A percentile compares a stretch with the other conserved stretches of the same genome.
Evolutionary conservation across 1,140 invertebrate genomes (phyloP).

Genomic region (Drosophila cardini): DNA sequence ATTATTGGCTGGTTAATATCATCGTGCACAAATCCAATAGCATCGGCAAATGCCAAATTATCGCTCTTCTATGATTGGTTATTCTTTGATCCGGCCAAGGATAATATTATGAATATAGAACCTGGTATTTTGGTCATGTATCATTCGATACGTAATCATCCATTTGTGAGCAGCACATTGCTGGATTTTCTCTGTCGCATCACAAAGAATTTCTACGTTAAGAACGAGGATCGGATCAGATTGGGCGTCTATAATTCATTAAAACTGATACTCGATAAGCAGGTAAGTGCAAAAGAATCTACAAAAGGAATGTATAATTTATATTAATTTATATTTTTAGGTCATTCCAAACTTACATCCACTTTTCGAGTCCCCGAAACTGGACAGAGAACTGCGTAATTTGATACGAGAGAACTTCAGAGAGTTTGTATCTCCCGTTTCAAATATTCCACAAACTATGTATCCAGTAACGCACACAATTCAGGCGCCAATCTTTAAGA

Average conservation of each 20-base stretch:
- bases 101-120: conserved; percentile 99
- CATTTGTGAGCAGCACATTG: conserved; percentile 96
- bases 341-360: conserved; percentile 93
- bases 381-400: conserved; percentile 94
- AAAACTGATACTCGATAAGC: conserved; percentile 96
- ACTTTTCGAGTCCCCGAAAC: conserved; percentile 96
- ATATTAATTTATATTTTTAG: conserved; percentile 37
- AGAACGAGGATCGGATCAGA: conserved; percentile 92
- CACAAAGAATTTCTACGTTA: conserved; percentile 96
- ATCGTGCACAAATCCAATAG: conserved; percentile 97
- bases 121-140: conserved; percentile 99
- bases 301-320: not conserved
- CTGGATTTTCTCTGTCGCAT: conserved; percentile 98
- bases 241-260: conserved; percentile 97
- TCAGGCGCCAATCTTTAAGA: conserved; percentile 62
- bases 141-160: conserved; percentile 98
- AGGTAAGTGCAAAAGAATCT: conserved; percentile 86
- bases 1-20: conserved; percentile 99
- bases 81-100: conserved; percentile 97
- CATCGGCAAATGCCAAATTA: conserved; percentile 97
- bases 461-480: conserved; percentile 51
- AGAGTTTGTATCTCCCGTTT: conserved; percentile 92
- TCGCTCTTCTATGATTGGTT: conserved; percentile 99
- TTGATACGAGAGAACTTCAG: conserved; percentile 95
- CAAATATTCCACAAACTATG: conserved; percentile 68